Evolutionary conservation across 2,888 invertebrate species (phyloP).

Genomic region (Drosophila kambysellisi): DNA sequence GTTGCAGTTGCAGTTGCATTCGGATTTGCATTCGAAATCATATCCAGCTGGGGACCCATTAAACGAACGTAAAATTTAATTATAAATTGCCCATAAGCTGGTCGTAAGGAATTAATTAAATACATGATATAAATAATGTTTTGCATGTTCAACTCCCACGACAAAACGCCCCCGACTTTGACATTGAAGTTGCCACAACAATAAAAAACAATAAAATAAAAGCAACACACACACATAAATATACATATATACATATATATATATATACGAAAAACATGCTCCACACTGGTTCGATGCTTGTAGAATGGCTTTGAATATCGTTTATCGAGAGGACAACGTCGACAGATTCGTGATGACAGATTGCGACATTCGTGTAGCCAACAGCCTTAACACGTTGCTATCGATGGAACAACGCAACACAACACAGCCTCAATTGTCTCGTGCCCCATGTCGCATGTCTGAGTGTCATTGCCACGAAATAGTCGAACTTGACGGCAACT

Average conservation of each 20-base stretch:
- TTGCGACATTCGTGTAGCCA: constrained; percentile 7
- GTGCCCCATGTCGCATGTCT: constrained; percentile 3
- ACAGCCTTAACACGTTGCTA: constrained; percentile 9
- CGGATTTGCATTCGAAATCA: constrained; percentile 19
- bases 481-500: constrained; percentile 9
- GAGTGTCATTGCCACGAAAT: constrained; percentile 29
- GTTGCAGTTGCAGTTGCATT: constrained; percentile 27
- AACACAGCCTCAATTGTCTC: constrained; percentile 24
- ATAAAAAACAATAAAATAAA: constrained; percentile 20
- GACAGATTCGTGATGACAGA: constrained; percentile 39
- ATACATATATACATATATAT: neutral
- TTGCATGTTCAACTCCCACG: constrained; percentile 47
- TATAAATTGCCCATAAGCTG: constrained; percentile 41
- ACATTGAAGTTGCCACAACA: constrained; percentile 58
- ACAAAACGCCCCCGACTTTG: constrained; percentile 68
- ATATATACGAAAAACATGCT: constrained; percentile 9
- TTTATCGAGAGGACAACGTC: constrained; percentile 28
- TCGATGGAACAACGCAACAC: constrained; percentile 25
- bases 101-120: constrained; percentile 41
- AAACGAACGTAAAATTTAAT: constrained; percentile 32
- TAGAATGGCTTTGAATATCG: constrained; percentile 38
- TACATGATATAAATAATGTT: constrained; percentile 18
- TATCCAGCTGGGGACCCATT: constrained; percentile 13
- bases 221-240: constrained; percentile 1
- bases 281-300: constrained; percentile 17